phyloP scores from a whole-genome alignment of 2,113 vertebrate species.

The Thomomys bottae region DNA sequence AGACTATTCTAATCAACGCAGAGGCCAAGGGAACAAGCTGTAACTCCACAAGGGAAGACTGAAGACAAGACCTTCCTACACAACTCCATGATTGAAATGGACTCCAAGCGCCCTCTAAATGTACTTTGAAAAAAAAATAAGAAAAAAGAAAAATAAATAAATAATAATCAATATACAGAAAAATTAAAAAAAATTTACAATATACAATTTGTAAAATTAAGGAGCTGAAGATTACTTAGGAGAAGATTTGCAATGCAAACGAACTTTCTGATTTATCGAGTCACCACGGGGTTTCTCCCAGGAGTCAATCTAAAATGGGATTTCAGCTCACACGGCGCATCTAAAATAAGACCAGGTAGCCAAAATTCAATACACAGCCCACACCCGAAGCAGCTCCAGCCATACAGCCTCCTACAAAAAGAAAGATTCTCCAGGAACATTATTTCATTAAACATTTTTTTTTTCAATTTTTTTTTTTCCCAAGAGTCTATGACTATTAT shows the following conservation, averaged over 20 bases:
- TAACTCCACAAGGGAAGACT: too few relatives aligned
- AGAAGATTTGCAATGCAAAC: slow-evolving; percentile 71
- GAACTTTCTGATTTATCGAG: slow-evolving; percentile 69
- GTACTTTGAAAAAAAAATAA: neutral
- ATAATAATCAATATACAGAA: neutral
- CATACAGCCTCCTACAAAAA: rapidly evolving
- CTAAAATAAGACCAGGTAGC: slow-evolving; percentile 46
- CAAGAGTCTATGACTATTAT: rapidly evolving
- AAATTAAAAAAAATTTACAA: neutral
- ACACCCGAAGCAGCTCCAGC: too few relatives aligned
- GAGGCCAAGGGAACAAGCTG: neutral
- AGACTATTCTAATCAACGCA: neutral
- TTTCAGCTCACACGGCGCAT: slow-evolving; percentile 42
- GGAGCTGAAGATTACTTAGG: slow-evolving; percentile 59
- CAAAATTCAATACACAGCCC: slow-evolving; percentile 23
- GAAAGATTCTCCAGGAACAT: neutral
- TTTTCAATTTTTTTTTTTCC: neutral
- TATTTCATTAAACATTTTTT: neutral
- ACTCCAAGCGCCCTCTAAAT: neutral
- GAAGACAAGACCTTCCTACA: too few relatives aligned
- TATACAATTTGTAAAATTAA: slow-evolving; percentile 67
- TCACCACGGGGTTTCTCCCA: slow-evolving; percentile 68
- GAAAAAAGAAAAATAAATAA: too few relatives aligned
- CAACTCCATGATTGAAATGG: neutral
- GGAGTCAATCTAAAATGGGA: slow-evolving; percentile 65